phyloP scores from a whole-genome alignment of 2,113 vertebrate genomes.

The Oryctolagus cuniculus region mOryCun1.1 NC_091439.1:121519501-121520000 shows the following conservation, averaged over 20 bases:
- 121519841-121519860: too few species aligned
- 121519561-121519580: background rate
- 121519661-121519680: background rate
- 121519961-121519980: too few species aligned
- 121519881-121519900: too few species aligned
- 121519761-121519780: constrained; percentile 2
- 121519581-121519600: background rate
- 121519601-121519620: constrained; percentile 43
- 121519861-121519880: too few species aligned
- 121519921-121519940: too few species aligned
- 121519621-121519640: constrained; percentile 45
- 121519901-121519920: too few species aligned
- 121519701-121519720: constrained; percentile 28
- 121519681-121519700: constrained; percentile 23
- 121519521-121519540: background rate
- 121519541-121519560: background rate
- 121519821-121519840: too few species aligned
- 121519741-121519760: constrained; percentile 20
- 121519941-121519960: too few species aligned
- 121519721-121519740: constrained; percentile 43
- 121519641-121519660: constrained; percentile 26
- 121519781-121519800: background rate
- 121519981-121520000: too few species aligned
- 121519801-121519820: background rate
- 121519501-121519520: background rate